Percentiles rank a stretch among this genome's conserved stretches.
Conservation (phyloP, 2,113 vertebrate genomes). For the Aleadryas rufinucha region DNA sequence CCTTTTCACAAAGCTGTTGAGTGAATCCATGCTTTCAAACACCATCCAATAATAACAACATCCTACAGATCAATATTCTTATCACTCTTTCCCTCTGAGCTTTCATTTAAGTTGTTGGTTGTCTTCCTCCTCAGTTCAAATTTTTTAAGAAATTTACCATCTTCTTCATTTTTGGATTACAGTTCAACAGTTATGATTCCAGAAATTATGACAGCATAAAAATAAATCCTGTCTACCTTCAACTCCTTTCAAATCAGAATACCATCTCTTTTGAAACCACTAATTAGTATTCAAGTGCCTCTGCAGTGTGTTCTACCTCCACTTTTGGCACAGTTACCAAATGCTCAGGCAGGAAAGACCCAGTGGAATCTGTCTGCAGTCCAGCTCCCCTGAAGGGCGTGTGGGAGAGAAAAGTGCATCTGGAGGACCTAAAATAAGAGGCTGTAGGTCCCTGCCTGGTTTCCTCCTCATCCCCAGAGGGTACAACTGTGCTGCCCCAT, state of each 20-base stretch:
- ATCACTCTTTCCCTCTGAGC: background rate
- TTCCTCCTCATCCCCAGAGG: background rate
- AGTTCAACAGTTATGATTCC: background rate
- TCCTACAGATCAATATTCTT: background rate
- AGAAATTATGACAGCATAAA: background rate
- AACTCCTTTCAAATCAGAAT: background rate
- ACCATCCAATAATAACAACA: background rate
- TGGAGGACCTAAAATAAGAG: background rate
- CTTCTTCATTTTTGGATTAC: background rate
- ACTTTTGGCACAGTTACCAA: background rate
- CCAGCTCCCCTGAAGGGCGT: background rate
- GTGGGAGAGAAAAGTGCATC: background rate
- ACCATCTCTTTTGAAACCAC: background rate
- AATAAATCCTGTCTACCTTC: background rate
- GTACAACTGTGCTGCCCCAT: background rate
- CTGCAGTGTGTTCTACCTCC: background rate
- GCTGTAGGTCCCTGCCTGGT: accelerated
- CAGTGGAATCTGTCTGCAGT: background rate
- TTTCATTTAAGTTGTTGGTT: background rate
- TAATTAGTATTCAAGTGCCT: background rate
- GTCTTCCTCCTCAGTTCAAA: background rate
- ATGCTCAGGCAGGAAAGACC: background rate
- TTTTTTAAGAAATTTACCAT: background rate
- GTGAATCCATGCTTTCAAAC: background rate
- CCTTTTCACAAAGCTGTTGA: background rate